Evolutionary conservation across 2,113 vertebrate species (phyloP).

Genomic region (Gallinago paraguaiae): DNA sequence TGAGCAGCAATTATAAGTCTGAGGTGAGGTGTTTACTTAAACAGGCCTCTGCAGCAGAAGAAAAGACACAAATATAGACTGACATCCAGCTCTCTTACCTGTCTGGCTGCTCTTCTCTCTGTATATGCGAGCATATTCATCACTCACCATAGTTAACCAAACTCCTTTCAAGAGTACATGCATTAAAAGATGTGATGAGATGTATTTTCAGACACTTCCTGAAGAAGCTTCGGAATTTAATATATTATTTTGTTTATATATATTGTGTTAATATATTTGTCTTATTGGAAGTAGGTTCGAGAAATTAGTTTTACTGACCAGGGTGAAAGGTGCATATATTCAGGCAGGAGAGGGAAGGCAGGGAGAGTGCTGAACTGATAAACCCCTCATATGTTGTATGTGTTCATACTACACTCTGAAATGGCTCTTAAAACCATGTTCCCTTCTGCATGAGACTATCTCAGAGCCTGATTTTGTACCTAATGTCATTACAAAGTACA

Average conservation of each 20-base stretch:
- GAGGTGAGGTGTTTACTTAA: not conserved
- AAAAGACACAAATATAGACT: not conserved
- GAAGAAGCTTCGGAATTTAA: not conserved
- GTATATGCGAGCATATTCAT: not conserved
- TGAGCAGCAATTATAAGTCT: not conserved
- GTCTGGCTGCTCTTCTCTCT: not conserved
- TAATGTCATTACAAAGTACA: not conserved
- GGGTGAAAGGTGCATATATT: not conserved
- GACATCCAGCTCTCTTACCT: not conserved
- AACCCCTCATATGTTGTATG: not conserved
- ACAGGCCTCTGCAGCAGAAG: not conserved
- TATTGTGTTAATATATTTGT: not conserved
- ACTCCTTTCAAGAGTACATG: not conserved
- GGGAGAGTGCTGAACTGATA: not conserved
- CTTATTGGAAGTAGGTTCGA: not conserved
- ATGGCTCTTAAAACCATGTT: fast-evolving
- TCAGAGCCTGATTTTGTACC: not conserved
- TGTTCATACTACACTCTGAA: not conserved
- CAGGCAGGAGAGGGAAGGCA: not conserved
- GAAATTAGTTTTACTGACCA: not conserved
- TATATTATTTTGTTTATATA: not conserved
- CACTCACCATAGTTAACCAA: not conserved
- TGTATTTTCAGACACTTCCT: not conserved
- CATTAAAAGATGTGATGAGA: not conserved
- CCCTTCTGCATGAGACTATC: not conserved